These are phyloP conservation scores for Fregata magnificens DNA, from an alignment of 2,113 vertebrate genomes.

Conservation along the genomic window DNA sequence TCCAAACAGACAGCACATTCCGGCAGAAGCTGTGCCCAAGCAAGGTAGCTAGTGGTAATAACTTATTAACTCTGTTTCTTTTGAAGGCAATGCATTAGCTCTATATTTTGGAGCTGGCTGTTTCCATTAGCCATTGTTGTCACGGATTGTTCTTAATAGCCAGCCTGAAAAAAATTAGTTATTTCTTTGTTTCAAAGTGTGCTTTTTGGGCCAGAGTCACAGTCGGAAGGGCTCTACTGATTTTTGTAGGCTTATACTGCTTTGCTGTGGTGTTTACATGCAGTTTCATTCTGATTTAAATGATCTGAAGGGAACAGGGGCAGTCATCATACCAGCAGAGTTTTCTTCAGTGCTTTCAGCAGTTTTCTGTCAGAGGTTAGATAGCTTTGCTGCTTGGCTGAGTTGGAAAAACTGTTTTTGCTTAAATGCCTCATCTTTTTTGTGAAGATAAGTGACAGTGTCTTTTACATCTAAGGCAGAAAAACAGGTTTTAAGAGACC, in stretches of 20 bases:
- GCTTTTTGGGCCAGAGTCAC: not conserved
- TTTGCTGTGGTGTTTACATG: conserved; percentile 15
- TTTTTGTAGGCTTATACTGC: not conserved
- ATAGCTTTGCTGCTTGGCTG: not conserved
- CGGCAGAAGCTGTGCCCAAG: not conserved
- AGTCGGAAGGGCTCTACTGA: not conserved
- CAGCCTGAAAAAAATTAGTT: not conserved
- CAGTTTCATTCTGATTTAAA: conserved; percentile 24
- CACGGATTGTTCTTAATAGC: not conserved
- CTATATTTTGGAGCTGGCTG: not conserved
- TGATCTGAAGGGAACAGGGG: not conserved
- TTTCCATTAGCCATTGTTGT: conserved; percentile 6
- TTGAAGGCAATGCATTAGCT: not conserved
- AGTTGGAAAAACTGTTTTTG: not conserved
- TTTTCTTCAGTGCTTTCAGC: not conserved
- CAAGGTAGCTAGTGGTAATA: not conserved
- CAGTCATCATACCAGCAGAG: not conserved
- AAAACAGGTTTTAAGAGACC: not conserved
- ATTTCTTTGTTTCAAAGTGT: not conserved
- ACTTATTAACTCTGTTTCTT: not conserved
- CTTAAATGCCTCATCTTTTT: not conserved
- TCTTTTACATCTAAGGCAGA: not conserved
- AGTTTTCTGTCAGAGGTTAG: conserved; percentile 14
- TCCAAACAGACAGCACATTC: not conserved
- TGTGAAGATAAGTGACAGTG: not conserved